These are phyloP conservation scores for Elephas maximus DNA, from an alignment of 2,113 vertebrate species.

Conservation along the genomic window DNA sequence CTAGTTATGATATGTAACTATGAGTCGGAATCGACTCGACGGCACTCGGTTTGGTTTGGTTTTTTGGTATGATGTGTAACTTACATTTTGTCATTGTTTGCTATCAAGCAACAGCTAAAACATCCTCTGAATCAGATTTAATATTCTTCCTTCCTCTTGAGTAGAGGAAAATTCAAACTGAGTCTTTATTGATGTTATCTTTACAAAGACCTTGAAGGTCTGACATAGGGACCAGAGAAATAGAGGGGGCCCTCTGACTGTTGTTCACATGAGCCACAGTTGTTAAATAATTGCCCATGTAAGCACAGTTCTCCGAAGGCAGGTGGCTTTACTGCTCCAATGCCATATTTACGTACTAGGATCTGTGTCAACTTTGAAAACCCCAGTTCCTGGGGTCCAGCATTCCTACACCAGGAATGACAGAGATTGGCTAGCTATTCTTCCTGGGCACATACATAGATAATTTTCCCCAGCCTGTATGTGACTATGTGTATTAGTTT, in stretches of 20 bases:
- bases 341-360: neutral
- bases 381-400: neutral
- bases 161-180: neutral
- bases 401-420: neutral
- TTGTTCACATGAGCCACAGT: neutral
- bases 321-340: neutral
- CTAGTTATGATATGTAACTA: neutral
- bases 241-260: neutral
- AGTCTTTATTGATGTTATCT: neutral
- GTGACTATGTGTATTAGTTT: neutral
- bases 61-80: neutral
- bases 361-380: neutral
- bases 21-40: too few species aligned
- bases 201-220: neutral
- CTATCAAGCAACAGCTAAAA: neutral
- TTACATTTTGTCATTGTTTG: neutral
- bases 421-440: neutral
- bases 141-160: neutral
- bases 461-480: neutral
- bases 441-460: neutral
- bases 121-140: neutral
- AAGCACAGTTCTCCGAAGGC: neutral
- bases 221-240: neutral
- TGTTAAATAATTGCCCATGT: neutral
- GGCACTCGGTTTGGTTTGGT: too few species aligned